These are phyloP conservation scores for Callocephalon fimbriatum DNA, from an alignment of 2,113 vertebrate genomes.

Conservation along the genomic window DNA sequence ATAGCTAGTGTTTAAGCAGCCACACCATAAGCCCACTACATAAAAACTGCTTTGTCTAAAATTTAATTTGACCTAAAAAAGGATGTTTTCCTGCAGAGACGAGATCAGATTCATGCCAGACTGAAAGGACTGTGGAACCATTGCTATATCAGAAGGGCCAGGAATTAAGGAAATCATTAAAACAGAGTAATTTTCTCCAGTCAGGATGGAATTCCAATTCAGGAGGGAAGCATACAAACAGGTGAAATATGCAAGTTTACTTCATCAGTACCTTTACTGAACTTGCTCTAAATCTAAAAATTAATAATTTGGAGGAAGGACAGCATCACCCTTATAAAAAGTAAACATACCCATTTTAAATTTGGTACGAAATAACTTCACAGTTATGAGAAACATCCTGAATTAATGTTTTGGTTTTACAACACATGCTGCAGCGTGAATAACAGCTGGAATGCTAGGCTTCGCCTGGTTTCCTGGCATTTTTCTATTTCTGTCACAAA, in stretches of 20 bases:
- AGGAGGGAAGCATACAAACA: background rate
- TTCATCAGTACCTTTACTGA: background rate
- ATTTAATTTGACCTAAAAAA: background rate
- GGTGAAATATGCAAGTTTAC: background rate
- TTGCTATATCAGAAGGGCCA: background rate
- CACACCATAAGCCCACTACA: background rate
- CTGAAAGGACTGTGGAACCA: background rate
- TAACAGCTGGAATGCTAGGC: background rate
- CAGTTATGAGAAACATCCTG: background rate
- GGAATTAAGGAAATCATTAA: background rate
- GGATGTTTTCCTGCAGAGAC: background rate
- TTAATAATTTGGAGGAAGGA: background rate
- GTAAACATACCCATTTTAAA: background rate
- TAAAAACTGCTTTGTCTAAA: background rate
- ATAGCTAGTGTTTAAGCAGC: background rate
- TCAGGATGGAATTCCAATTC: background rate
- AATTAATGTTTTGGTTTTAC: background rate
- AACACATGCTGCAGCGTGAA: background rate
- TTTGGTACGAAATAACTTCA: background rate
- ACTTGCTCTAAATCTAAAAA: background rate
- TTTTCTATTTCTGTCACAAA: slow-evolving; percentile 43
- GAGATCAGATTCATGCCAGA: background rate
- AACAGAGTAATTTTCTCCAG: background rate
- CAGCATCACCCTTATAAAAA: background rate
- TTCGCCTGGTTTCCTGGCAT: slow-evolving; percentile 3